Conservation (phyloP, 2,888 invertebrate species). For the Clitarchus hookeri region DNA sequence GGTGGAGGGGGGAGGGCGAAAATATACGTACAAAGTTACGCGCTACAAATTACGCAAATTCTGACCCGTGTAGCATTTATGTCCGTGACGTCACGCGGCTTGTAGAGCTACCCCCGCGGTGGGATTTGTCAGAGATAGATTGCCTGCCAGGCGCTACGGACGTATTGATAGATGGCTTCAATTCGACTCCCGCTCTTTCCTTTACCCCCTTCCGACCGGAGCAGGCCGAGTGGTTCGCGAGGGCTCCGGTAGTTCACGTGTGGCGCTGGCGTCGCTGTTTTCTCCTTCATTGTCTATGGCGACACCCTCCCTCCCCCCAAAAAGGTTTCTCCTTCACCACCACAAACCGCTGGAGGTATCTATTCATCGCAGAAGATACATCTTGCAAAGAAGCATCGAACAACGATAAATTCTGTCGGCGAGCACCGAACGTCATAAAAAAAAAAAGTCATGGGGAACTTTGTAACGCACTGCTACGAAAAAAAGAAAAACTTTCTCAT, state of each 20-base stretch:
- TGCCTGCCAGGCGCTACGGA: conserved; percentile 32
- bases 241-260: background rate
- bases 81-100: conserved; percentile 16
- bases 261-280: background rate
- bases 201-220: background rate
- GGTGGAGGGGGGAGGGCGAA: background rate
- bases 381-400: too few relatives aligned
- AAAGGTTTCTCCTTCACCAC: too few relatives aligned
- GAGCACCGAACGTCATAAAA: too few relatives aligned
- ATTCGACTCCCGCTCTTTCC: conserved; percentile 16
- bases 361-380: too few relatives aligned
- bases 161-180: conserved; percentile 33
- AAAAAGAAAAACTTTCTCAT: too few relatives aligned
- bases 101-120: background rate
- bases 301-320: too few relatives aligned
- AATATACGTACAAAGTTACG: conserved; percentile 4
- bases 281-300: background rate
- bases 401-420: too few relatives aligned
- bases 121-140: conserved; percentile 32
- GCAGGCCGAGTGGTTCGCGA: background rate
- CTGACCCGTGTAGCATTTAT: conserved; percentile 20
- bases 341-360: too few relatives aligned
- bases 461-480: too few relatives aligned
- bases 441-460: too few relatives aligned
- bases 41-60: conserved; percentile 28